Evolutionary conservation across 1,140 invertebrate species (phyloP).

Genomic region (Pachyrhynchus sulphureomaculatus): DNA sequence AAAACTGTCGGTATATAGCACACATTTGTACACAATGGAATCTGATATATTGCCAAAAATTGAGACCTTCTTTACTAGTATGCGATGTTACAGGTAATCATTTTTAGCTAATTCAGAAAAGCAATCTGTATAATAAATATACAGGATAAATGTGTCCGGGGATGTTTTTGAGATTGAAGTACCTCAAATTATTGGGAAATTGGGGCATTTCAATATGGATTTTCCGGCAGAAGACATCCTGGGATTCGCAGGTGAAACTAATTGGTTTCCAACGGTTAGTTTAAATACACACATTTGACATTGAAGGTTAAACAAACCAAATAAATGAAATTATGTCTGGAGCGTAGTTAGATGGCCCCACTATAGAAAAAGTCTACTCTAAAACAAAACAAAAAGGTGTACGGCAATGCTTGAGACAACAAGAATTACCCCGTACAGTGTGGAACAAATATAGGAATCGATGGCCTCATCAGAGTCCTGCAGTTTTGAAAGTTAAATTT

Average conservation of each 20-base stretch:
- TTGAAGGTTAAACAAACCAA: conserved; percentile 47
- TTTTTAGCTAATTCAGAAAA: no score
- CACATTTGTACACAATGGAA: conserved; percentile 69
- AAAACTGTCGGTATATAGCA: conserved; percentile 88
- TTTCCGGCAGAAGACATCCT: no score
- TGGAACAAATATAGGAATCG: no score
- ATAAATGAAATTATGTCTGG: conserved; percentile 48
- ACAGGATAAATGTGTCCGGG: no score
- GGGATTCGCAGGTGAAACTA: conserved; percentile 22
- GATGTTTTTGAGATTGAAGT: no score
- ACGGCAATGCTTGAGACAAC: conserved; percentile 78
- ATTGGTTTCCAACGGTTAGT: conserved; percentile 55
- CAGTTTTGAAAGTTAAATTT: no score
- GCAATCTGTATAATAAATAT: no score
- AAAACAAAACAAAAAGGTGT: conserved; percentile 72
- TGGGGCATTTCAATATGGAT: no score
- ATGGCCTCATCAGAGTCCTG: no score
- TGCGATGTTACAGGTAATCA: conserved; percentile 21
- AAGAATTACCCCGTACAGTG: conserved; percentile 81
- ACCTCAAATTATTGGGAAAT: no score
- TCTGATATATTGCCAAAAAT: conserved; percentile 21
- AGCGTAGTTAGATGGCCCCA: conserved; percentile 30
- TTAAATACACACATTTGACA: conserved; percentile 49
- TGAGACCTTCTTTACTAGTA: background rate
- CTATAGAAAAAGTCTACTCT: conserved; percentile 58